Evolutionary conservation across 2,888 invertebrate species (phyloP), one percentile per base, ranked within the genome.

Genomic region (Drosophila flavopinicola): DNA sequence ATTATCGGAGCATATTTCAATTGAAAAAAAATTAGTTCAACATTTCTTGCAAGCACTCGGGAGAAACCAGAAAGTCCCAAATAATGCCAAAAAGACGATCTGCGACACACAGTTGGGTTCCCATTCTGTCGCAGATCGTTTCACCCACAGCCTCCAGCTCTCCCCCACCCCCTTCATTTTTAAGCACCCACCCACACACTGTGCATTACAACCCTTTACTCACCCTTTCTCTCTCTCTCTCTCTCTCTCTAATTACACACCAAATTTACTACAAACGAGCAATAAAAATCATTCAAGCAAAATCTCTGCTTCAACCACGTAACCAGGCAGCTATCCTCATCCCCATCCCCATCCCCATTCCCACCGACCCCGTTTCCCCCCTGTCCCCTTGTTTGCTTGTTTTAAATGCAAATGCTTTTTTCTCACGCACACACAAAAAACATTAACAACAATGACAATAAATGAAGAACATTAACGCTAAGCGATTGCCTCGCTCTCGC

Each of bases 241-340:
- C 24, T 11, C 25, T 20, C 57, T 32, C 67, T 54, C 85, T 80
- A 80, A 80, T 80, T 80, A 80, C 86, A 87, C 87, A 80, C 85
- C 75, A 82, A 80, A 80, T 80, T 80, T 80, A 83, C 87, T 78
- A 80, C 87, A 80, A 80, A 80, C 79, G 79, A 85, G 79, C 83
- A 85, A 80, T 80, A 85, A 80, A 85, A 80, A 87, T 87, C 87
- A 80, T 85, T 87, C 61, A 70, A 70, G 79, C 87, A 87, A 87
- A 87, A 80, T 80, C 87, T 80, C 66, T 66, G 77, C 66, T 53
- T 45, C 39, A 59, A 75, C 72, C 76, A 71, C 58, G 59, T 65
- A 33, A 57, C 60, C 83, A 56, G 61, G 24, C 48, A 17, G 20
- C 49, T 38, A 6, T 9, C 15, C 20, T 7, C 47, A 1, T 3